Conservation (phyloP, 2,888 invertebrate species). For the Mamestra brassicae region DNA sequence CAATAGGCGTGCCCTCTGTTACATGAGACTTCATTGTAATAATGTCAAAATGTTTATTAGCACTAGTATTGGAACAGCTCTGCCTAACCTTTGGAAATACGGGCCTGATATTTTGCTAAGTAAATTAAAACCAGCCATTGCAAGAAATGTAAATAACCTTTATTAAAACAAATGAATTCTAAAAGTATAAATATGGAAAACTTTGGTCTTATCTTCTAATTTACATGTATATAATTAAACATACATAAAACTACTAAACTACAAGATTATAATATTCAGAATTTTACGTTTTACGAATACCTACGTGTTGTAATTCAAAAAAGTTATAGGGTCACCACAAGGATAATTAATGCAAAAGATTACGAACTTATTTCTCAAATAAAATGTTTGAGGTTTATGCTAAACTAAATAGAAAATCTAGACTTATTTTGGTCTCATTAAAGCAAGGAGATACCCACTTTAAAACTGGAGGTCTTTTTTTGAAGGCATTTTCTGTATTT, state of each 20-base stretch:
- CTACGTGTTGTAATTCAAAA: slow-evolving; percentile 23
- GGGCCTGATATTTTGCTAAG: not conserved
- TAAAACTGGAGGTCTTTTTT: not conserved
- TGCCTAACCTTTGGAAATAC: not conserved
- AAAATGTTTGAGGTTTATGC: slow-evolving; percentile 24
- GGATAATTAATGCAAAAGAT: slow-evolving; percentile 42
- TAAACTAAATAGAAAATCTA: slow-evolving; percentile 31
- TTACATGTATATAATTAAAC: slow-evolving; percentile 22
- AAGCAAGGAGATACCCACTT: slow-evolving; percentile 40
- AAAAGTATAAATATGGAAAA: slow-evolving; percentile 54
- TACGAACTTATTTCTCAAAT: slow-evolving; percentile 29
- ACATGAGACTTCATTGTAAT: no score
- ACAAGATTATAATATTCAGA: slow-evolving; percentile 18
- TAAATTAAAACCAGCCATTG: slow-evolving; percentile 20
- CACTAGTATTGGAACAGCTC: no score
- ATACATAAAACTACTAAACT: slow-evolving; percentile 19
- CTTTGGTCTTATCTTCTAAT: slow-evolving; percentile 44
- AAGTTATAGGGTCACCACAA: slow-evolving; percentile 9
- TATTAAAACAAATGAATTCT: slow-evolving; percentile 43
- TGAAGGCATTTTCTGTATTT: not conserved
- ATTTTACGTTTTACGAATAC: slow-evolving; percentile 12
- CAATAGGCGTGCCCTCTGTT: no score
- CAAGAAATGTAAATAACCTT: slow-evolving; percentile 37
- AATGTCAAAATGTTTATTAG: no score
- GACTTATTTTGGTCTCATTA: slow-evolving; percentile 47